A percentile compares a stretch with the other conserved stretches of the same genome.
Conservation (phyloP, 1,140 invertebrate species). For the Orchestia grillus region DNA sequence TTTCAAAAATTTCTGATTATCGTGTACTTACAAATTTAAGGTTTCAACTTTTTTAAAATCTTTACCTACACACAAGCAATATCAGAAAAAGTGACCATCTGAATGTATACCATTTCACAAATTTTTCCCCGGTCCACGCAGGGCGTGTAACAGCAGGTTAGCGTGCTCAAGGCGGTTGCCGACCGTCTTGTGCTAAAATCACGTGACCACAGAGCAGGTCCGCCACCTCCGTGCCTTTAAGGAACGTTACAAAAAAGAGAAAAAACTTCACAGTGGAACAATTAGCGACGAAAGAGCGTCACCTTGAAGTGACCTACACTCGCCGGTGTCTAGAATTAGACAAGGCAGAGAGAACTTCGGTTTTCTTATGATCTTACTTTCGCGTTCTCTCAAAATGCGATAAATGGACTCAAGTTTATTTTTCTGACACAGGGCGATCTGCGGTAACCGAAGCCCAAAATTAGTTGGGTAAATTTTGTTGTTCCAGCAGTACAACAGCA, state of each 20-base stretch:
- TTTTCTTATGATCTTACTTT: neutral
- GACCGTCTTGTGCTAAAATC: neutral
- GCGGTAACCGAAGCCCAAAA: neutral
- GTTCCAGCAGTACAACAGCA: neutral
- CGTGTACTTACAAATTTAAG: neutral
- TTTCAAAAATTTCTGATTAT: neutral
- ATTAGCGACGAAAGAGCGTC: neutral
- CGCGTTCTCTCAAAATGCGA: neutral
- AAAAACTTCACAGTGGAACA: neutral
- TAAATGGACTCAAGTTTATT: neutral
- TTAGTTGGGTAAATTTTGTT: neutral
- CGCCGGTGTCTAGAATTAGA: neutral
- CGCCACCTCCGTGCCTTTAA: neutral
- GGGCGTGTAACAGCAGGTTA: neutral
- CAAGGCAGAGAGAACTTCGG: neutral
- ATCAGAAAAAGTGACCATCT: neutral
- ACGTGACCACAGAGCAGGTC: neutral
- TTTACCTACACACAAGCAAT: neutral
- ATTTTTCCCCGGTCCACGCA: neutral
- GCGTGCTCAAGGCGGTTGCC: neutral
- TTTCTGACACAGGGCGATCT: neutral
- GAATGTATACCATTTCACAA: neutral
- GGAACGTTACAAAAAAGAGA: neutral
- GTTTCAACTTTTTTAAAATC: neutral
- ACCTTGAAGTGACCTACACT: slow-evolving; percentile 7